Evolutionary conservation across 2,888 invertebrate species (phyloP).

Genomic region (Eudemis profundana): DNA sequence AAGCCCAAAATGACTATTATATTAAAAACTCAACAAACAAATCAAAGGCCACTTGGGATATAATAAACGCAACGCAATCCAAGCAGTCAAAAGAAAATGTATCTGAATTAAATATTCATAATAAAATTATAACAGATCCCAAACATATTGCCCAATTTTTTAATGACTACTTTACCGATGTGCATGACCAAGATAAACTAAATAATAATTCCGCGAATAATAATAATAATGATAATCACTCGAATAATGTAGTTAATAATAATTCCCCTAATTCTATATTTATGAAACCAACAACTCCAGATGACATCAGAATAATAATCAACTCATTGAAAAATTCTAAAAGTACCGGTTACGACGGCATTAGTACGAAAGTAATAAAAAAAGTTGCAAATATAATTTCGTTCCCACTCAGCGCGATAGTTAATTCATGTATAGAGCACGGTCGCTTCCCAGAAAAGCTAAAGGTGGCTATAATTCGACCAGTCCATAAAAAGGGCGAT

Average conservation of each 20-base stretch:
- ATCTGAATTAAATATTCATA: background rate
- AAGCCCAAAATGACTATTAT: conserved; percentile 14
- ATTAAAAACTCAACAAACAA: conserved; percentile 1
- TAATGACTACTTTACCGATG: too few relatives aligned
- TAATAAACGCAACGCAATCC: conserved; percentile 1
- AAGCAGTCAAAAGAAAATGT: conserved; percentile 10
- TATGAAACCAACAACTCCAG: too few relatives aligned
- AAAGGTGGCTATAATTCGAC: too few relatives aligned
- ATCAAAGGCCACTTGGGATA: conserved; percentile 13
- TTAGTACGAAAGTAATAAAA: conserved; percentile 2
- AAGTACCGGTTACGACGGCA: background rate
- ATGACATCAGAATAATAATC: background rate
- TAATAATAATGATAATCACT: too few relatives aligned
- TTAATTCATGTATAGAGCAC: too few relatives aligned
- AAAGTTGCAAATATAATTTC: conserved; percentile 1
- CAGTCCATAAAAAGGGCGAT: too few relatives aligned
- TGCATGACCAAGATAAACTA: too few relatives aligned
- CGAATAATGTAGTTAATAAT: too few relatives aligned
- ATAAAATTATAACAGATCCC: background rate
- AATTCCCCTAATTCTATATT: background rate
- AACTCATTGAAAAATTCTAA: conserved; percentile 2
- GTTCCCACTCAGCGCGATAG: too few relatives aligned
- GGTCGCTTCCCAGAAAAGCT: too few relatives aligned
- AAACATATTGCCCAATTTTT: conserved; percentile 18
- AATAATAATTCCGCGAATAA: too few relatives aligned